phyloP scores from a whole-genome alignment of 1,140 invertebrate genomes.

The Drosophila ambigua region DNA sequence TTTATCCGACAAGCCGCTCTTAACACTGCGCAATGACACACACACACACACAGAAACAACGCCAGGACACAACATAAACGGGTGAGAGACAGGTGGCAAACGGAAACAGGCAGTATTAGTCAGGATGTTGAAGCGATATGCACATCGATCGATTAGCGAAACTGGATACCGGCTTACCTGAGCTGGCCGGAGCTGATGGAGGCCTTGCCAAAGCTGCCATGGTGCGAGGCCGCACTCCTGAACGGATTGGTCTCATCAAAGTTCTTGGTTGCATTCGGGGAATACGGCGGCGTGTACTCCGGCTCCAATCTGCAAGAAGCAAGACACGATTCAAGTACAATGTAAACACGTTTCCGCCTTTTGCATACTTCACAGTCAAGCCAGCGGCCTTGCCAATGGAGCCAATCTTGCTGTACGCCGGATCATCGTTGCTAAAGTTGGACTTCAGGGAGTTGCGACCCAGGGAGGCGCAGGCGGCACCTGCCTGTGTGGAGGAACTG shows the following conservation, averaged over 20 bases:
- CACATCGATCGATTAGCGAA: constrained; percentile 8
- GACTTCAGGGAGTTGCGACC: constrained; percentile 79
- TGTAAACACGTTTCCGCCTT: not conserved
- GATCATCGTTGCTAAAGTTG: constrained; percentile 80
- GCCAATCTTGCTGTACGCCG: constrained; percentile 77
- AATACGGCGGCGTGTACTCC: constrained; percentile 70
- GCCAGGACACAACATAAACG: constrained; percentile 48
- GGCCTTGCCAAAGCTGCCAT: constrained; percentile 83
- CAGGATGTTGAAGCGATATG: constrained; percentile 48
- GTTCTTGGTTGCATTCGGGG: constrained; percentile 77
- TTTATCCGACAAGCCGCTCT: constrained; percentile 85
- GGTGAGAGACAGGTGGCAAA: constrained; percentile 56
- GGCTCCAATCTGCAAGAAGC: constrained; percentile 63
- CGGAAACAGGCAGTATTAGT: constrained; percentile 67
- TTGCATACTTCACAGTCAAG: constrained; percentile 74
- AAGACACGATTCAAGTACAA: not conserved
- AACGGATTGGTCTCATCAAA: constrained; percentile 83
- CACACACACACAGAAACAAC: constrained; percentile 61
- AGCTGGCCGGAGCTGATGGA: constrained; percentile 82
- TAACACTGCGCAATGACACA: constrained; percentile 84
- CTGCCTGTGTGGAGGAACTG: constrained; percentile 67
- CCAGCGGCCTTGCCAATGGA: constrained; percentile 80
- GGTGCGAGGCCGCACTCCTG: constrained; percentile 73
- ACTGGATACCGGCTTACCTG: constrained; percentile 51
- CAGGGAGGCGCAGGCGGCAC: constrained; percentile 62